Conservation (phyloP, 2,113 vertebrate genomes). For the Nothocercus julius region DNA sequence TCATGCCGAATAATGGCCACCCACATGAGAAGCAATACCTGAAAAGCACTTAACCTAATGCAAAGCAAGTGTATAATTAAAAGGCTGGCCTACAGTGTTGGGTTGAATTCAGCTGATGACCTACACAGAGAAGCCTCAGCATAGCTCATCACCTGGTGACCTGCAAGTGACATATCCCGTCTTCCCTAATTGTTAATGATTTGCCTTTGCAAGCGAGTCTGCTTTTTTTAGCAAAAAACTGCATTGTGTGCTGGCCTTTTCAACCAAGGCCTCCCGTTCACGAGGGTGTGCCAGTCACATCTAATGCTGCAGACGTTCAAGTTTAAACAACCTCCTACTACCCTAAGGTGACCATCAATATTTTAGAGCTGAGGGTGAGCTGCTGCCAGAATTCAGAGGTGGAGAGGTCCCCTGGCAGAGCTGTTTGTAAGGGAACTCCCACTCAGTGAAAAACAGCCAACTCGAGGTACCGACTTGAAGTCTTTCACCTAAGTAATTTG, state of each 20-base stretch:
- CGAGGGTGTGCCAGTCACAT: background rate
- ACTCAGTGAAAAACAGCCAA: background rate
- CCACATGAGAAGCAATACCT: background rate
- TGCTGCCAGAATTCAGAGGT: background rate
- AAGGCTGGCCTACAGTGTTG: background rate
- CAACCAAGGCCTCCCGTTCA: background rate
- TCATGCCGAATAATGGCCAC: background rate
- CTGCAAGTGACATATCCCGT: background rate
- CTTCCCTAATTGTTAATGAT: background rate
- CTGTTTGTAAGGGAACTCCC: background rate
- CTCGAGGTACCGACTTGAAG: background rate
- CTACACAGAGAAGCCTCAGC: background rate
- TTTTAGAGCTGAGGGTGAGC: background rate
- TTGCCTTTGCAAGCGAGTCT: background rate
- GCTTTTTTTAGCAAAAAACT: background rate
- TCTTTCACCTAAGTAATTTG: background rate
- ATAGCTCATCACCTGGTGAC: slow-evolving; percentile 2
- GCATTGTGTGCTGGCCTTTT: background rate
- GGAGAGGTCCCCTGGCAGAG: background rate
- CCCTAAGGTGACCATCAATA: background rate
- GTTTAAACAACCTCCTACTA: background rate
- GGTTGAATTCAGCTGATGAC: background rate
- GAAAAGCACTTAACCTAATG: background rate
- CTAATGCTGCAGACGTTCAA: background rate
- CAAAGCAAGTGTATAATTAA: background rate